A percentile compares a stretch with the other conserved stretches of the same genome.
Evolutionary conservation across 2,888 invertebrate species (phyloP).

Genomic region (Acheta domesticus): DNA sequence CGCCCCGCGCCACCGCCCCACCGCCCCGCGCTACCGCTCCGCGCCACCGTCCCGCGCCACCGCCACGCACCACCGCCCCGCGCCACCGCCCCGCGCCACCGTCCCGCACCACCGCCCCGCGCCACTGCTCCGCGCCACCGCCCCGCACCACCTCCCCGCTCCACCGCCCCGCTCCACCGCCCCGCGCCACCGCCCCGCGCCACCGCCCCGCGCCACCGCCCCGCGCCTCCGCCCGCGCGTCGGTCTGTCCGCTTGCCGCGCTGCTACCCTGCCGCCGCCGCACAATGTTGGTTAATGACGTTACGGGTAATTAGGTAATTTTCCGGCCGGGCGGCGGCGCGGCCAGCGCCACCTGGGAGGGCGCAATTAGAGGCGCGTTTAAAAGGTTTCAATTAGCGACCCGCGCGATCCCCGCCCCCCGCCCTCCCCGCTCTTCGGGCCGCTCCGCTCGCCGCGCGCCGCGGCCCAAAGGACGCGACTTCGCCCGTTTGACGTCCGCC

Average conservation of each 20-base stretch:
- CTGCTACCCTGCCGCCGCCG: background rate
- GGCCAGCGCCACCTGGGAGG: constrained; percentile 21
- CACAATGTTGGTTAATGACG: constrained; percentile 33
- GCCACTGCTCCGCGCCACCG: background rate
- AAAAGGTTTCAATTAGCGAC: constrained; percentile 30
- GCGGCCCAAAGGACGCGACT: background rate
- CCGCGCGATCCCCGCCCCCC: background rate
- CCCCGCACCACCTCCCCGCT: background rate
- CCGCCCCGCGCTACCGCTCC: too few relatives aligned
- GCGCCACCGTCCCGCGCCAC: too few relatives aligned
- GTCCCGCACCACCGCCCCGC: too few relatives aligned
- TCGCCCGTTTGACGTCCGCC: constrained; percentile 9
- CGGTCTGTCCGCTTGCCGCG: background rate
- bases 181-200: background rate
- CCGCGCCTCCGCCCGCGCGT: background rate
- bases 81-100: too few relatives aligned
- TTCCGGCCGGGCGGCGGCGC: constrained; percentile 25
- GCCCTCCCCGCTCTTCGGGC: background rate
- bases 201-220: background rate
- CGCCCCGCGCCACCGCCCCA: too few relatives aligned
- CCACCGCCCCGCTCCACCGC: too few relatives aligned
- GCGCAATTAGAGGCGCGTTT: constrained; percentile 26
- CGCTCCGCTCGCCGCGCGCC: background rate
- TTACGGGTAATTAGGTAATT: constrained; percentile 37
- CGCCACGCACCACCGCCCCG: too few relatives aligned